phyloP scores from a whole-genome alignment of 2,113 vertebrate species.

The Lophotis ruficrista region DNA sequence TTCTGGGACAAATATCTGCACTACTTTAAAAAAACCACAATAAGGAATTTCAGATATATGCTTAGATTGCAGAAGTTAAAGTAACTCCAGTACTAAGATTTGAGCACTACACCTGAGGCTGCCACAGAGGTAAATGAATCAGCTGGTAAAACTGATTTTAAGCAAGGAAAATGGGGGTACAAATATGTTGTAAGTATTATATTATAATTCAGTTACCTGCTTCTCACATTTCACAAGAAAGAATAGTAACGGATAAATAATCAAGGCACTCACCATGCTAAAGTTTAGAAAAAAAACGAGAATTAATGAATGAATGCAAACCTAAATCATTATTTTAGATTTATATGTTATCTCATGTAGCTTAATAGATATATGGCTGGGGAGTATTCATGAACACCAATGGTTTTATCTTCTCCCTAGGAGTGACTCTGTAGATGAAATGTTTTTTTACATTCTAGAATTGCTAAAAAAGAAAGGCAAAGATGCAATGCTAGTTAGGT shows the following conservation, averaged over 20 bases:
- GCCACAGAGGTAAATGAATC: neutral
- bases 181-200: neutral
- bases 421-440: neutral
- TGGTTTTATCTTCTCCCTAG: neutral
- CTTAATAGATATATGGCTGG: neutral
- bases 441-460: neutral
- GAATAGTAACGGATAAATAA: neutral
- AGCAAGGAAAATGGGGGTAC: neutral
- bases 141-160: neutral
- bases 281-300: neutral
- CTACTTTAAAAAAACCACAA: neutral
- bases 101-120: neutral
- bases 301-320: constrained; percentile 1
- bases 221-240: neutral
- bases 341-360: neutral
- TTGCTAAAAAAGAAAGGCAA: neutral
- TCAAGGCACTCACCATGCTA: neutral
- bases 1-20: neutral
- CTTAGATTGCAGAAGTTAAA: neutral
- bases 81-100: neutral
- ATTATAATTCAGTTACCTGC: neutral
- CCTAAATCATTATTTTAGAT: neutral
- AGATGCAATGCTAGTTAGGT: neutral
- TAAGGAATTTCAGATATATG: neutral
- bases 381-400: neutral